Percentiles rank a stretch among this genome's conserved stretches.
Evolutionary conservation across 2,113 vertebrate genomes (phyloP).

Genomic region (Ophthalmolycus amberensis): DNA sequence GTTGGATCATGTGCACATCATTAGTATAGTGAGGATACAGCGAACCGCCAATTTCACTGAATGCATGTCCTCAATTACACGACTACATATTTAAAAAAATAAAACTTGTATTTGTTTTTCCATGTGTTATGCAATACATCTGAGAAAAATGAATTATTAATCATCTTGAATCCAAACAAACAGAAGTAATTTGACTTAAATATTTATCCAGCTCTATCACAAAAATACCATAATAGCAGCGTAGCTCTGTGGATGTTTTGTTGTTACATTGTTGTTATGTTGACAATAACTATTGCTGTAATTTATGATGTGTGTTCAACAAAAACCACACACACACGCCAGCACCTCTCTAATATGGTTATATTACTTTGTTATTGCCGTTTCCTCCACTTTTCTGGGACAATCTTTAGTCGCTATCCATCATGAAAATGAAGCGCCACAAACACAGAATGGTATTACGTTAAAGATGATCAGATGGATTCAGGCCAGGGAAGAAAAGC

Average conservation of each 20-base stretch:
- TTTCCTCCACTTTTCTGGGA: conserved; percentile 13
- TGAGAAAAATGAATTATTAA: background rate
- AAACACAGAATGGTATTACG: conserved; percentile 27
- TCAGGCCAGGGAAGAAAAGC: conserved; percentile 39
- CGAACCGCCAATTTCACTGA: background rate
- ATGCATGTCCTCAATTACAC: background rate
- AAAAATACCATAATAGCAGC: background rate
- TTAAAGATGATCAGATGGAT: conserved; percentile 24
- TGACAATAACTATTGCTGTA: conserved; percentile 12
- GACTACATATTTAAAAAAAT: background rate
- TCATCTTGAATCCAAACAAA: conserved; percentile 9
- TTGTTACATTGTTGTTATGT: background rate
- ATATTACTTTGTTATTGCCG: background rate
- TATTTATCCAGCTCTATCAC: background rate
- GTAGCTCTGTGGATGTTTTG: background rate
- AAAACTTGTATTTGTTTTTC: background rate
- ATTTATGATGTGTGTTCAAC: background rate
- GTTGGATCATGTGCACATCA: conserved; percentile 39
- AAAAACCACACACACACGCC: background rate
- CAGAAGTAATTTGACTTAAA: background rate
- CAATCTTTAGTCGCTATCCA: background rate
- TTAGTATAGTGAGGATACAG: conserved; percentile 7
- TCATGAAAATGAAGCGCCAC: background rate
- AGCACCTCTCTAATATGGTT: background rate
- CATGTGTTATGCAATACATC: background rate